These are phyloP conservation scores for Psittacula cyanocephala DNA, from an alignment of 2,113 vertebrate genomes.

Conservation along the genomic window DNA sequence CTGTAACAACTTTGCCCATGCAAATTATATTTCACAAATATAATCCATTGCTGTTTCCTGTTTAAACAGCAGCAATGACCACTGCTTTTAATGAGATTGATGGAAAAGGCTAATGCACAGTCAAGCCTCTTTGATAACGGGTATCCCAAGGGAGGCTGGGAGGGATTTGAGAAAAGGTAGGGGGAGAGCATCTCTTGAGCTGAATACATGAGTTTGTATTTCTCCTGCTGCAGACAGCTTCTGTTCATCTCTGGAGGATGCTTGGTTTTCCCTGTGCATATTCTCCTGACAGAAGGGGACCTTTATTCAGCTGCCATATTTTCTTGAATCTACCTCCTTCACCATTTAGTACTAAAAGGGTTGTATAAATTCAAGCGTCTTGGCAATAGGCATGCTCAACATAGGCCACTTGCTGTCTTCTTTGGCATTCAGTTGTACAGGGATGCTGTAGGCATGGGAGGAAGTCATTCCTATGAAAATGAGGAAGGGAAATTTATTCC, in stretches of 20 bases:
- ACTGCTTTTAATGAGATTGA: neutral
- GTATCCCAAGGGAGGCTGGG: neutral
- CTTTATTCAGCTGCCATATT: neutral
- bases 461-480: neutral
- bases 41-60: neutral
- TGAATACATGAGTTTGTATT: neutral
- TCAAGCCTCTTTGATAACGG: neutral
- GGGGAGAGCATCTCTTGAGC: neutral
- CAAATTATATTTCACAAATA: neutral
- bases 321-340: neutral
- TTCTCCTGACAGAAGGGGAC: neutral
- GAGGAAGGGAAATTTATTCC: neutral
- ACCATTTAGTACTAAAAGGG: neutral
- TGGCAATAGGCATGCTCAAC: neutral
- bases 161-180: neutral
- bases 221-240: neutral
- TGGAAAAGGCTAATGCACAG: neutral
- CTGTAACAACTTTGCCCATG: neutral
- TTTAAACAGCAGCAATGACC: neutral
- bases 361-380: neutral
- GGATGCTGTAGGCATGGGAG: rapidly evolving
- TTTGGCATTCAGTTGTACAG: neutral
- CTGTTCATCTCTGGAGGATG: neutral
- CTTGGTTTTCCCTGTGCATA: neutral
- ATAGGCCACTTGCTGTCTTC: neutral